Conservation (phyloP, 2,888 invertebrate genomes). For the Heliconius hortense region DNA sequence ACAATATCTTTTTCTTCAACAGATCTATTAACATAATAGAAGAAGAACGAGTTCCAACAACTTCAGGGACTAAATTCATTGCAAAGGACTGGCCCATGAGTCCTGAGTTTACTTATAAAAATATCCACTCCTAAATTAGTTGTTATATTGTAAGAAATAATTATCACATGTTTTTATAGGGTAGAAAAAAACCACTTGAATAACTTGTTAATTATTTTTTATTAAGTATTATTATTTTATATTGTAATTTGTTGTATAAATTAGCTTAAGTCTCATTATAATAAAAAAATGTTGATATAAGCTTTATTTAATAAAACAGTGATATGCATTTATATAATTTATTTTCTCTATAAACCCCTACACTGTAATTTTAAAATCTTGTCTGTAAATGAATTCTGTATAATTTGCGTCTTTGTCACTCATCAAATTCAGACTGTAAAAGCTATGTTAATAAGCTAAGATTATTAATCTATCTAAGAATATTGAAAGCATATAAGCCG, state of each 20-base stretch:
- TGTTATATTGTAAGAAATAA: background rate
- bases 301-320: background rate
- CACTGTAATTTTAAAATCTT: background rate
- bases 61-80: slow-evolving; percentile 54
- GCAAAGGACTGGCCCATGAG: slow-evolving; percentile 49
- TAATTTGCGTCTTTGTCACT: background rate
- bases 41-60: slow-evolving; percentile 59
- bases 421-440: background rate
- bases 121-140: slow-evolving; percentile 57
- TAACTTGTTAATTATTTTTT: background rate
- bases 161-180: background rate
- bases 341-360: background rate
- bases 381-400: no score
- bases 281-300: background rate
- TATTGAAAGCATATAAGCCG: background rate
- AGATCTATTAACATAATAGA: slow-evolving; percentile 66
- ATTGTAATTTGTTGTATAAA: background rate
- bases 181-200: background rate
- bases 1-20: slow-evolving; percentile 25
- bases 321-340: background rate
- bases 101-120: slow-evolving; percentile 56
- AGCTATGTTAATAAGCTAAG: background rate
- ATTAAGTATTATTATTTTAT: background rate
- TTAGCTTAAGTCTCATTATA: background rate
- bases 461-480: no score